These are phyloP conservation scores for Perccottus glenii DNA, from an alignment of 2,113 vertebrate species.

Conservation along the genomic window DNA sequence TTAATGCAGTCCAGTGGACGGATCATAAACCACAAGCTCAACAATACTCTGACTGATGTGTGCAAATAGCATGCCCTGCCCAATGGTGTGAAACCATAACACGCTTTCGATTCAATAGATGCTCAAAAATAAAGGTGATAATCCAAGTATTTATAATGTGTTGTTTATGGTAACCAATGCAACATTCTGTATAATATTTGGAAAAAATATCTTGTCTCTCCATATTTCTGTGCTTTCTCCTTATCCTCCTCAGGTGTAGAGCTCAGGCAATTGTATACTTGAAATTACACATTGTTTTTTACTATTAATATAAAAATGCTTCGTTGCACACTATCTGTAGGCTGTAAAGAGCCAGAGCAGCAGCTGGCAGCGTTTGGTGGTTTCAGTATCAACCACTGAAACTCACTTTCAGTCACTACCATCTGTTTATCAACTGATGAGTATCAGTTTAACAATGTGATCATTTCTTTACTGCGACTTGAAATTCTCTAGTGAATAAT, in stretches of 20 bases:
- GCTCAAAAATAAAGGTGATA: slow-evolving; percentile 2
- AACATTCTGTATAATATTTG: no score
- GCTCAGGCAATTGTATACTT: no score
- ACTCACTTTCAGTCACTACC: slow-evolving; percentile 49
- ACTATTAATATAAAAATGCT: no score
- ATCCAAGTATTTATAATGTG: neutral
- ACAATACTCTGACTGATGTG: slow-evolving; percentile 45
- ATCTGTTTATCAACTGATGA: neutral
- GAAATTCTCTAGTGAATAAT: no score
- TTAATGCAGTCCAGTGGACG: slow-evolving; percentile 52
- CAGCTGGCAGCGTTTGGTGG: slow-evolving; percentile 45
- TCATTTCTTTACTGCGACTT: neutral
- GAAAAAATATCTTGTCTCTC: no score
- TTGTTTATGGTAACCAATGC: no score
- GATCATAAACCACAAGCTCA: slow-evolving; percentile 56
- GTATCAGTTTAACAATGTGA: neutral
- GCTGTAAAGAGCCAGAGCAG: slow-evolving; percentile 24
- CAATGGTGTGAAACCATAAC: slow-evolving; percentile 21
- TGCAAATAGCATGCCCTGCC: slow-evolving; percentile 17
- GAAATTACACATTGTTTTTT: no score
- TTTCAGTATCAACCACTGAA: slow-evolving; percentile 75
- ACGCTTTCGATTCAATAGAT: neutral
- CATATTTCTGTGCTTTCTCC: no score
- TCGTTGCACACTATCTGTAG: slow-evolving; percentile 27
- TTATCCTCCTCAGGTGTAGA: no score